Evolutionary conservation across 2,888 invertebrate species (phyloP), one percentile per base, ranked within the genome.

Genomic region (Sericinus montela): DNA sequence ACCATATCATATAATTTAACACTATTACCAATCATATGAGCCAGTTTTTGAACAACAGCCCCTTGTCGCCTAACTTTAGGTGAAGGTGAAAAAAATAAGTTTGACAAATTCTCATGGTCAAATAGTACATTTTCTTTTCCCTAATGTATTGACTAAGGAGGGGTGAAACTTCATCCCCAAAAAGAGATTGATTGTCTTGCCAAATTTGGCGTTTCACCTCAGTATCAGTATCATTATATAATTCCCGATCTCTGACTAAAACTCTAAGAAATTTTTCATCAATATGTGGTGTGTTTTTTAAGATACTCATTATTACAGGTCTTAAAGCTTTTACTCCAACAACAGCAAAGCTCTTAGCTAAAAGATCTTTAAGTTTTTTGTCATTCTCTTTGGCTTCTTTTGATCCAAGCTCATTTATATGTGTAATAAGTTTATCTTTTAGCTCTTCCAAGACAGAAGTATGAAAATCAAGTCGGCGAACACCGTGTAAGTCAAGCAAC

Each of bases 201-300:
- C 99, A 99, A 63, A 99, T 98, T 75, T 99, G 98, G 35, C 98
- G 91, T 74, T 98, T 98, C 0, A 99, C 98, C 87, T 98, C 98
- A 0, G 98, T 97, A 56, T 98, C 97, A 7, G 98, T 97, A 62
- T 97, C 97, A 60, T 94, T 94, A 72, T 98, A 98, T 5, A 99
- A 84, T 72, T 97, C 97, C 58, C 95, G 91, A 69, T 98, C 97
- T 53, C 94, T 90, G 0, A 97, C 96, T 54, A 89, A 63, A 10
- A 89, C 87, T 67, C 77, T 74, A 1, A 89, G 70, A 57, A 79
- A 89, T 76, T 96, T 95, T 62, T 98, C 97, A 67, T 98, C 97
- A 61, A 99, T 97, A 60, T 96, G 95, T 2, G 96, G 94, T 3
- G 97, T 95, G 71, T 98, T 97, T 65, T 97, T 94, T 45, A 99